Percentiles rank a stretch among this genome's conserved stretches.
Conservation (phyloP, 2,888 invertebrate genomes). For the Agonopterix alstromeriana region DNA sequence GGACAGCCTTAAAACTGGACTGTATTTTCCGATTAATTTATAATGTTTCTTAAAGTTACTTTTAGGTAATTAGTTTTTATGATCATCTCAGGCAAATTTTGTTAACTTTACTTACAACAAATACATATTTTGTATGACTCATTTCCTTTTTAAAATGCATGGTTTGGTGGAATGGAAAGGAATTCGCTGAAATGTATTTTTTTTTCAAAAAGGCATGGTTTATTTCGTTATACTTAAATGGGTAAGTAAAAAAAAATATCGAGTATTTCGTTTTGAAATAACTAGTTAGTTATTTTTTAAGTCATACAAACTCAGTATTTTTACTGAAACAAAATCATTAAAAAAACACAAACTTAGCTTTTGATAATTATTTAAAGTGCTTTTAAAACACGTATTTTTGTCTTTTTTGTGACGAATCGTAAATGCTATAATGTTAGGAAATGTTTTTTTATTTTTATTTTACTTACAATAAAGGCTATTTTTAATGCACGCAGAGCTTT, state of each 20-base stretch:
- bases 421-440: not conserved
- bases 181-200: too few species aligned
- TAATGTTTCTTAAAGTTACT: too few species aligned
- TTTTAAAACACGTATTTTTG: constrained; percentile 8
- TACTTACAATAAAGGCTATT: not conserved
- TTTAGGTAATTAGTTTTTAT: too few species aligned
- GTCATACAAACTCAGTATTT: not conserved
- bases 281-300: too few species aligned
- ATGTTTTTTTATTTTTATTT: not conserved
- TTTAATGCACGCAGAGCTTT: not conserved
- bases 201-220: not conserved
- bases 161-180: too few species aligned
- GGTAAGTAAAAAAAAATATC: not conserved
- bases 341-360: not conserved
- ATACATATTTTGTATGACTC: too few species aligned
- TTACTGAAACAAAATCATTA: not conserved
- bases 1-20: too few species aligned
- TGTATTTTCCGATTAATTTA: too few species aligned
- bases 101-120: too few species aligned
- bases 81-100: too few species aligned
- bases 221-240: not conserved
- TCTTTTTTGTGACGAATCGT: constrained; percentile 12
- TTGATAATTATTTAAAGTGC: constrained; percentile 7
- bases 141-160: too few species aligned
- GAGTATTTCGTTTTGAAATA: not conserved